Percentiles rank a stretch among this genome's conserved stretches.
These are phyloP conservation scores for Hylomyscus alleni DNA, from an alignment of 2,797 vertebrate species.

Conservation along the genomic window DNA sequence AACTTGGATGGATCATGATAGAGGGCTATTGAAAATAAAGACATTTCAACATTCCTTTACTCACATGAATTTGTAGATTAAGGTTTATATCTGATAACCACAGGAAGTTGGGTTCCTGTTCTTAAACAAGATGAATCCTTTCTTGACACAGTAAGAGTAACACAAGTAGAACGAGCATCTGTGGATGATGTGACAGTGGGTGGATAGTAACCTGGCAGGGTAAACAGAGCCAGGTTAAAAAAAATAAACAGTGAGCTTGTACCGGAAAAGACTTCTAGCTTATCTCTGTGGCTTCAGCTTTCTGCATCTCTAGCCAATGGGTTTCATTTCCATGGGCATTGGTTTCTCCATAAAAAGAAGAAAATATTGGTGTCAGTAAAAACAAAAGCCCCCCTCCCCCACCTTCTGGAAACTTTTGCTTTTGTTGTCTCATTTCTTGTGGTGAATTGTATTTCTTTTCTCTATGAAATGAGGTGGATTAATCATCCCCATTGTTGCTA, in stretches of 20 bases:
- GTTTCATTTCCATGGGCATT: not conserved
- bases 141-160: conserved; percentile 27
- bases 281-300: conserved; percentile 13
- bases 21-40: conserved; percentile 4
- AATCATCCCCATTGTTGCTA: conserved; percentile 66
- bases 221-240: conserved; percentile 21
- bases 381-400: not conserved
- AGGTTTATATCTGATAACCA: not conserved
- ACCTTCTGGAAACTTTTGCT: not conserved
- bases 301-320: not conserved
- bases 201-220: conserved; percentile 1
- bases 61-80: conserved; percentile 10
- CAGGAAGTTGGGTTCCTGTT: conserved; percentile 35
- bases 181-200: not conserved
- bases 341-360: conserved; percentile 36
- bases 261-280: not conserved
- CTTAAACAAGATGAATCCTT: not conserved
- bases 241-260: not conserved
- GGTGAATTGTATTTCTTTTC: conserved; percentile 23
- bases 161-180: not conserved
- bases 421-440: conserved; percentile 32
- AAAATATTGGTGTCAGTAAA: conserved; percentile 35
- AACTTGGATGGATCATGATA: not conserved
- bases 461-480: conserved; percentile 67
- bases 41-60: not conserved